These are phyloP conservation scores for Psylliodes chrysocephalus DNA, from an alignment of 2,888 invertebrate genomes.

Conservation along the genomic window DNA sequence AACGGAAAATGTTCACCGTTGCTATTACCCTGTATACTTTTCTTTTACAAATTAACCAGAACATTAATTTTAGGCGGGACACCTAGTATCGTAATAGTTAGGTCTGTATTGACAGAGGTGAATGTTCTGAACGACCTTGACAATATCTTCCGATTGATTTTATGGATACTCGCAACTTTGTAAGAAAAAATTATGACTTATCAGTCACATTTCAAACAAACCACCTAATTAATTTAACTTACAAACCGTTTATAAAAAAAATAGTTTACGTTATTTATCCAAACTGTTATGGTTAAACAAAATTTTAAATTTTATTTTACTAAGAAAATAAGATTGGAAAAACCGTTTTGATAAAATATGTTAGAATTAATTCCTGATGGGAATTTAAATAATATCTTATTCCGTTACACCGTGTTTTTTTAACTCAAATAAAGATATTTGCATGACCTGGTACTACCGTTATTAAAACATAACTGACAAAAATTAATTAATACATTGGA, in stretches of 20 bases:
- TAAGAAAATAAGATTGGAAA: too few relatives aligned
- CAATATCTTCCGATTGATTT: conserved; percentile 51
- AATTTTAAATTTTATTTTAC: too few relatives aligned
- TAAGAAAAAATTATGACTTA: conserved; percentile 9
- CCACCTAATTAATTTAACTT: neutral
- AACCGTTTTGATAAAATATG: too few relatives aligned
- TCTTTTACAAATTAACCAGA: neutral
- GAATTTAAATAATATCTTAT: neutral
- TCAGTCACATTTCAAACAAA: neutral
- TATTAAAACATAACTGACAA: conserved; percentile 32
- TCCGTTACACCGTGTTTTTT: neutral
- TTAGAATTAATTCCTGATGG: neutral
- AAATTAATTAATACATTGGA: too few relatives aligned
- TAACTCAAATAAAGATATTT: conserved; percentile 17
- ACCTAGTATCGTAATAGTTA: conserved; percentile 41
- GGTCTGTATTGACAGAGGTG: conserved; percentile 54
- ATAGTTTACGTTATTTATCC: too few relatives aligned
- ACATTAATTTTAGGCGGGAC: neutral
- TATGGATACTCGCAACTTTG: conserved; percentile 13
- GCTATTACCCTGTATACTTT: too few relatives aligned
- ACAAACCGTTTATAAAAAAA: too few relatives aligned
- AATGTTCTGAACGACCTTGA: conserved; percentile 62
- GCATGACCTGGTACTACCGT: conserved; percentile 41
- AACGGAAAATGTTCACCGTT: too few relatives aligned
- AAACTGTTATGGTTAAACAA: too few relatives aligned